Conservation (phyloP, 2,113 vertebrate genomes). For the Tachysurus fulvidraco region DNA sequence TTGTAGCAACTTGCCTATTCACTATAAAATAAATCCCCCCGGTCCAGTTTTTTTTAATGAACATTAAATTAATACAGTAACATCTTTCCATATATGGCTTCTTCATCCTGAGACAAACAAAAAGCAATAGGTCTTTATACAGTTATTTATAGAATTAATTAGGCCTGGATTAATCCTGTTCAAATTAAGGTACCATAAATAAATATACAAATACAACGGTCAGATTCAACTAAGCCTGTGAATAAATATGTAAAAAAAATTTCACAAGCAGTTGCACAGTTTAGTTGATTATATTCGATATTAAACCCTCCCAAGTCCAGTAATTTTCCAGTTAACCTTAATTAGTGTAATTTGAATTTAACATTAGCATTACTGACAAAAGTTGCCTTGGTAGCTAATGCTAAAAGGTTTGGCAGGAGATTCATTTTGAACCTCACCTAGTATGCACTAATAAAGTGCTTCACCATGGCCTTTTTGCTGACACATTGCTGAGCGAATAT, state of each 20-base stretch:
- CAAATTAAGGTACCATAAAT: too few relatives aligned
- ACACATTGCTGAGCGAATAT: background rate
- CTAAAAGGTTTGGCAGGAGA: background rate
- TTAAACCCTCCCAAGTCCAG: background rate
- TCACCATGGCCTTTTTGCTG: background rate
- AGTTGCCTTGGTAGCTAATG: background rate
- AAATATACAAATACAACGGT: background rate
- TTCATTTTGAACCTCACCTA: background rate
- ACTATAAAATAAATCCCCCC: background rate
- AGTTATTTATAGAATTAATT: background rate
- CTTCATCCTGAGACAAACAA: background rate
- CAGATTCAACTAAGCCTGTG: background rate
- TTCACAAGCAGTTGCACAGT: background rate
- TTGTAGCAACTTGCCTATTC: background rate
- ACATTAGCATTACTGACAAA: background rate
- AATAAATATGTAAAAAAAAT: background rate
- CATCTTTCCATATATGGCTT: background rate
- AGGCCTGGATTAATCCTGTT: background rate
- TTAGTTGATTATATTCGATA: background rate
- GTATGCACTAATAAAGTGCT: constrained; percentile 9
- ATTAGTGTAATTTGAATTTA: background rate
- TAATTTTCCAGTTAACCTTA: background rate
- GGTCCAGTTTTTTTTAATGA: background rate
- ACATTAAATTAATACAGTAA: background rate
- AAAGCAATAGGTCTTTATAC: background rate